phyloP scores from a whole-genome alignment of 2,797 vertebrate genomes.

The Mastacembelus armatus region DNA sequence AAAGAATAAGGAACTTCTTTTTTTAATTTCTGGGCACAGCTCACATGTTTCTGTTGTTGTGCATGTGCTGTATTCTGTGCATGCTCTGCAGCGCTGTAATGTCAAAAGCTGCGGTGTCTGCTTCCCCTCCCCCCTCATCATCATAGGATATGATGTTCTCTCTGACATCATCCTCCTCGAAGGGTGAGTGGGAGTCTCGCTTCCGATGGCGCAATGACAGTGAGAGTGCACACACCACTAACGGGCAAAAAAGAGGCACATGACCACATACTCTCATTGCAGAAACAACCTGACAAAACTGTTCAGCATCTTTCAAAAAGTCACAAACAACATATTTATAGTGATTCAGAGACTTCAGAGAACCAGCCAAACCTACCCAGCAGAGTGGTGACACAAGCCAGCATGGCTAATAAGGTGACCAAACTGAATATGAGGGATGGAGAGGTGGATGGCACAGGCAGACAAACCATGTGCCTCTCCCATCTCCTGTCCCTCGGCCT shows the following conservation, averaged over 20 bases:
- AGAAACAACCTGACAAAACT: slow-evolving; percentile 48
- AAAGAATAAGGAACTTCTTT: slow-evolving; percentile 22
- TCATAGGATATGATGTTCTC: slow-evolving; percentile 91
- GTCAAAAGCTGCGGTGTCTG: slow-evolving; percentile 93
- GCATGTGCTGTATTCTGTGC: slow-evolving; percentile 79
- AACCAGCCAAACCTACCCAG: slow-evolving; percentile 80
- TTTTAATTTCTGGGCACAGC: slow-evolving; percentile 38
- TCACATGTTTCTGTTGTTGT: slow-evolving; percentile 81
- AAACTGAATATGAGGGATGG: slow-evolving; percentile 89
- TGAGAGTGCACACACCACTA: slow-evolving; percentile 84
- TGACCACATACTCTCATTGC: slow-evolving; percentile 27
- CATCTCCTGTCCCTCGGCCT: slow-evolving; percentile 72
- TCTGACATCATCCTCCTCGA: slow-evolving; percentile 85
- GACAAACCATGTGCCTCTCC: slow-evolving; percentile 80
- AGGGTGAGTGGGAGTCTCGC: slow-evolving; percentile 80
- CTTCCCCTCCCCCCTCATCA: slow-evolving; percentile 93
- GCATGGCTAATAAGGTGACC: slow-evolving; percentile 87
- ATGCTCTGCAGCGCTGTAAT: slow-evolving; percentile 87
- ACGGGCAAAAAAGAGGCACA: slow-evolving; percentile 56
- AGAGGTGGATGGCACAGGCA: slow-evolving; percentile 74
- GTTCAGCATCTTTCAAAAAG: slow-evolving; percentile 37
- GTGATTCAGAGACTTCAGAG: slow-evolving; percentile 2
- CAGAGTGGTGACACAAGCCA: slow-evolving; percentile 89
- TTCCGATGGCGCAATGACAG: slow-evolving; percentile 84
- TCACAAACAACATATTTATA: slow-evolving; percentile 22